Evolutionary conservation across 2,888 invertebrate genomes (phyloP), one percentile per base, ranked within the genome.

Genomic region (Apodemia zela): DNA sequence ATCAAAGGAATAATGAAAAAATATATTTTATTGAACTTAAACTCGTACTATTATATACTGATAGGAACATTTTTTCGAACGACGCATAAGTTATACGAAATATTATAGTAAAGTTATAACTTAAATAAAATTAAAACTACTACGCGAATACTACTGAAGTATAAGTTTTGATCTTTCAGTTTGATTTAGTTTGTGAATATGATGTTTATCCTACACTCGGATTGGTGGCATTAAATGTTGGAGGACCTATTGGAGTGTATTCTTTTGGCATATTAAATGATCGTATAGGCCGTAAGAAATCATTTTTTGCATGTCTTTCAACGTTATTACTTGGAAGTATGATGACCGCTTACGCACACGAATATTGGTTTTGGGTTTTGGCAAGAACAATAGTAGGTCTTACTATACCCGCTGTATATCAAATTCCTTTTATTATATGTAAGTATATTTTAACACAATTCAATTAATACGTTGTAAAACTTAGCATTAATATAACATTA

Each of bases 401-500:
- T 7, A 97, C 98, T 0, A 96, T 98, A 75, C 98, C 98, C 4
- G 98, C 98, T 0, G 95, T 98, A 51, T 98, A 98, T 84, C 97
- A 98, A 88, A 98, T 98, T 83, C 98, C 98, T 0, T 98, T 98
- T 80, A 98, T 98, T 66, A 97, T 98, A 76, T 97, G 98, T 98
- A 89, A 94, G 95, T 93, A 76, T 66, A 47, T 15, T 25, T 54
- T 54, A 13, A 54, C 3, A 3, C 13, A 21, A 21, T 54, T 54
- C 3, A 45, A 60, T 15, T 47, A 17, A 29, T 21, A 8, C 17
- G 1, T 2, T 17, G 0, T 47, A 17, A 17, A n/a, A 17, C 45
- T n/a, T 47, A 47, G 8, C 45, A 47, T 8, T 47, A 47, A 47
- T 8, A 17, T n/a, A 17, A 47, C n/a, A 6, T 47, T 47, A 25